Evolutionary conservation across 2,797 vertebrate species (phyloP).

Genomic region (Sebastes taczanowskii): DNA sequence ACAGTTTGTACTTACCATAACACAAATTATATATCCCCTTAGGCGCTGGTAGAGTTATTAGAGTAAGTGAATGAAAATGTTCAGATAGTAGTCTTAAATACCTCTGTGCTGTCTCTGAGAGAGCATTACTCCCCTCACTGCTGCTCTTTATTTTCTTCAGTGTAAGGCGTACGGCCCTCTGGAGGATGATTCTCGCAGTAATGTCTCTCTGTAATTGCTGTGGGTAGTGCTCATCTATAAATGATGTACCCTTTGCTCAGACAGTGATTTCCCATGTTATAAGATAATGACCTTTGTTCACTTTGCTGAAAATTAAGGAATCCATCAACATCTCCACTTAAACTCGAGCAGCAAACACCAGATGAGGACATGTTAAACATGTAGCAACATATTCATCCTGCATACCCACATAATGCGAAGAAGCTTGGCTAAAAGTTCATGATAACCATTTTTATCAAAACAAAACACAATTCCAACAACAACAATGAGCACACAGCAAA

Average conservation of each 20-base stretch:
- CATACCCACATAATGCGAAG: neutral
- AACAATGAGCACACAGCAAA: neutral
- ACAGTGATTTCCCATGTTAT: neutral
- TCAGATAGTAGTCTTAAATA: conserved; percentile 27
- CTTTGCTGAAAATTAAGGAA: neutral
- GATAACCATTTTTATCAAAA: neutral
- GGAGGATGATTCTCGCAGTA: conserved; percentile 15
- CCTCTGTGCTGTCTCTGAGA: conserved; percentile 11
- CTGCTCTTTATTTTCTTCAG: conserved; percentile 7
- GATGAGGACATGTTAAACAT: neutral
- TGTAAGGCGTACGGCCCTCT: neutral
- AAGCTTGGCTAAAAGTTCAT: neutral
- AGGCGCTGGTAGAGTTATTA: neutral
- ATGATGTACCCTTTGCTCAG: conserved; percentile 6
- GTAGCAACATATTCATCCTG: neutral
- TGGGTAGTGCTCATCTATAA: conserved; percentile 34
- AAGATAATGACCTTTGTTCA: neutral
- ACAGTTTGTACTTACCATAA: neutral
- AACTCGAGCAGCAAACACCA: neutral
- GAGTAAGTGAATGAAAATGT: conserved; percentile 3
- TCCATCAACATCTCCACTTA: neutral
- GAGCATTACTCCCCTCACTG: neutral
- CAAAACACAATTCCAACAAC: neutral
- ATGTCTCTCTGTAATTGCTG: conserved; percentile 41
- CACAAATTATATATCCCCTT: neutral